phyloP scores from a whole-genome alignment of 2,888 invertebrate genomes.

The Enoplolaimus lenunculus region DNA sequence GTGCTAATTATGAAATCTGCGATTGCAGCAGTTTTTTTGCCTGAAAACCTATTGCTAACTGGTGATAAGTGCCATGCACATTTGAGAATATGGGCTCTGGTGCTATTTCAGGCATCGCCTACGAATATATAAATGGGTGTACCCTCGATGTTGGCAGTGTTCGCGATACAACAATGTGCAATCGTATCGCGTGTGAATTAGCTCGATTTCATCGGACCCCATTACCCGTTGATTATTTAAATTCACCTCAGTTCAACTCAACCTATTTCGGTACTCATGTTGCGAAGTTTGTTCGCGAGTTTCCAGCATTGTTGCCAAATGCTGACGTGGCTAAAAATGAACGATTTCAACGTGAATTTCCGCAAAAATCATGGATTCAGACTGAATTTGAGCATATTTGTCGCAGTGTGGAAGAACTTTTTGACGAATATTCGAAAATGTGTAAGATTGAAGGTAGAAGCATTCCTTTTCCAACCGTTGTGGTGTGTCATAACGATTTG shows the following conservation, averaged over 20 bases:
- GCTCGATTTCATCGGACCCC: not conserved
- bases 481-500: conserved; percentile 93
- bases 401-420: not conserved
- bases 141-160: not conserved
- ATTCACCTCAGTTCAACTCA: not conserved
- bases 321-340: not conserved
- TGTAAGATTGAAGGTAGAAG: not conserved
- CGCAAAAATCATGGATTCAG: not conserved
- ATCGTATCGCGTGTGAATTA: not conserved
- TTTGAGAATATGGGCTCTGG: too few relatives aligned
- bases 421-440: not conserved
- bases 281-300: not conserved
- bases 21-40: too few relatives aligned
- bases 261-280: not conserved
- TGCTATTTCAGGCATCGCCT: conserved; percentile 4
- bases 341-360: not conserved
- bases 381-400: not conserved
- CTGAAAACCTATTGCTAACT: too few relatives aligned
- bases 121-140: not conserved
- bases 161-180: not conserved
- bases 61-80: too few relatives aligned
- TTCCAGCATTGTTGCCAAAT: not conserved
- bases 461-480: conserved; percentile 45
- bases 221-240: not conserved
- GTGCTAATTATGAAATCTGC: too few relatives aligned